A percentile compares a stretch with the other conserved stretches of the same genome.
Evolutionary conservation across 64 coral and sea anemone genomes (phyloP).

Genomic region (Montipora capricornis): DNA sequence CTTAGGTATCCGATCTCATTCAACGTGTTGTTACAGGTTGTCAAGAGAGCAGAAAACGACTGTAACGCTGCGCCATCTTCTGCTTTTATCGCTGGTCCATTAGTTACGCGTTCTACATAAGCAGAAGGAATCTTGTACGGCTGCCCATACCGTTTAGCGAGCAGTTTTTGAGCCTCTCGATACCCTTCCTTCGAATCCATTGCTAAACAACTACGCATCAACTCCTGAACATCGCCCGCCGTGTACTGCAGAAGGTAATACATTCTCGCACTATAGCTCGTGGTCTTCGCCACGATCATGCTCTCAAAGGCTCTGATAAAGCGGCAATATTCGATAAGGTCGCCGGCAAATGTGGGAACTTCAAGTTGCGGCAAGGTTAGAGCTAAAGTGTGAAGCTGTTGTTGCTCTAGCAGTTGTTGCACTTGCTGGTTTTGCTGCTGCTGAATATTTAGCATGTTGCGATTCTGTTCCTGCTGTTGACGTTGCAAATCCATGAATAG

Average conservation of each 20-base stretch:
- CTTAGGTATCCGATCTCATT: neutral
- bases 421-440: too few species aligned
- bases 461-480: neutral
- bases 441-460: neutral
- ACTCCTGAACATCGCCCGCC: neutral
- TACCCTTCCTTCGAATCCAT: slow-evolving; percentile 50
- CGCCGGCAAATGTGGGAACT: slow-evolving; percentile 25
- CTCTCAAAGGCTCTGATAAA: slow-evolving; percentile 68
- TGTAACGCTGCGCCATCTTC: neutral
- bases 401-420: neutral
- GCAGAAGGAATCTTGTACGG: neutral
- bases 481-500: neutral
- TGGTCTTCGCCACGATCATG: slow-evolving; percentile 55
- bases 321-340: slow-evolving; percentile 40
- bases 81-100: neutral
- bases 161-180: neutral
- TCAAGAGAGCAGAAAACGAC: neutral
- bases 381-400: neutral
- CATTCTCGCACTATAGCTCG: slow-evolving; percentile 60
- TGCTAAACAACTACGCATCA: slow-evolving; percentile 59
- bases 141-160: neutral
- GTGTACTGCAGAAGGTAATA: slow-evolving; percentile 23
- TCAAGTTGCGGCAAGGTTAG: slow-evolving; percentile 34
- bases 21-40: neutral
- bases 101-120: neutral